Evolutionary conservation across 2,113 vertebrate species (phyloP).

Genomic region (Carassius gibelio): DNA sequence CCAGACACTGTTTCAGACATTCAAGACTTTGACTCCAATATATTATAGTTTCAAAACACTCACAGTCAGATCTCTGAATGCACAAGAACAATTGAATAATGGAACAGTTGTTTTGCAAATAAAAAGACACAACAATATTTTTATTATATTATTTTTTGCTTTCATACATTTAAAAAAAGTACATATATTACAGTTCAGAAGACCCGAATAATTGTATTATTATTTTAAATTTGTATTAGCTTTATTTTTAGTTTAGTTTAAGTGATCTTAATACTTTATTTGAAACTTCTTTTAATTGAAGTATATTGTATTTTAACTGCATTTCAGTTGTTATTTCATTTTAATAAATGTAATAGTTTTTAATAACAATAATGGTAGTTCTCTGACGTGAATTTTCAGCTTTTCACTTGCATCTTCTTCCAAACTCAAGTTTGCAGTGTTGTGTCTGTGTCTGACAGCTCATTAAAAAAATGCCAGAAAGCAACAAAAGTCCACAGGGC

Average conservation of each 20-base stretch:
- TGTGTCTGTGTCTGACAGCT: conserved; percentile 16
- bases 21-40: background rate
- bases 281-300: background rate
- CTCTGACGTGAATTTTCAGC: background rate
- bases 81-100: background rate
- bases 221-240: no score
- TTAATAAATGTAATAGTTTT: background rate
- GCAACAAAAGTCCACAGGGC: conserved; percentile 1
- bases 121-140: background rate
- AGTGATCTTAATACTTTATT: no score
- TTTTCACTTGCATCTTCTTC: background rate
- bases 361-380: background rate
- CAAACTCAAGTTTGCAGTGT: background rate
- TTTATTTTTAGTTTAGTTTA: no score
- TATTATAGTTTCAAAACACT: background rate
- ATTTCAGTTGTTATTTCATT: background rate
- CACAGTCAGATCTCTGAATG: background rate
- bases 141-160: background rate
- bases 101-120: background rate
- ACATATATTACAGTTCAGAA: no score
- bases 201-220: no score
- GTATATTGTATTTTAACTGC: background rate
- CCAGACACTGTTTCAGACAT: background rate
- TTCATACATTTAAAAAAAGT: background rate
- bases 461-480: conserved; percentile 28